These are phyloP conservation scores for Diplolepis rosae DNA, from an alignment of 2,888 invertebrate genomes.

Conservation along the genomic window DNA sequence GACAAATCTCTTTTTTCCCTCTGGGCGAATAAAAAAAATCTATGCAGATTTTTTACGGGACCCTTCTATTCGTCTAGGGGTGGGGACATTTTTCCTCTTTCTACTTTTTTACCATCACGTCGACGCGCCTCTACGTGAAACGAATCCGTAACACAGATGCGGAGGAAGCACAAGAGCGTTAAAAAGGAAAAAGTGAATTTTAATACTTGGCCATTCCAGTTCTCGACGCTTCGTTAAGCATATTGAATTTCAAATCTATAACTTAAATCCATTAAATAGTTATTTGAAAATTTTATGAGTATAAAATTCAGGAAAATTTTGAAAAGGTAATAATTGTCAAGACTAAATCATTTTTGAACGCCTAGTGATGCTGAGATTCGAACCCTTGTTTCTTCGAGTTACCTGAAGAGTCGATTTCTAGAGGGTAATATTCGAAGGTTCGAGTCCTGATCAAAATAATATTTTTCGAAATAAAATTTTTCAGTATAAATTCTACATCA, in stretches of 20 bases:
- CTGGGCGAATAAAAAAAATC: slow-evolving; percentile 55
- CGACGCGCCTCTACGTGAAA: slow-evolving; percentile 67
- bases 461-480: no score
- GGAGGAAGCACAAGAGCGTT: neutral
- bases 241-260: neutral
- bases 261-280: no score
- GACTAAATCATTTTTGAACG: no score
- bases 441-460: no score
- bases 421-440: no score
- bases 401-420: no score
- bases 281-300: no score
- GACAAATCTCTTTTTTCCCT: slow-evolving; percentile 43
- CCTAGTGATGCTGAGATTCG: no score
- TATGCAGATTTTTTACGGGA: slow-evolving; percentile 68
- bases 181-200: slow-evolving; percentile 11
- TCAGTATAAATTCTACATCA: no score
- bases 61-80: slow-evolving; percentile 42
- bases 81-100: slow-evolving; percentile 37
- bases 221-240: neutral
- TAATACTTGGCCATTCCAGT: neutral
- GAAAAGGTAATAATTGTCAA: no score
- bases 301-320: no score
- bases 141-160: slow-evolving; percentile 64
- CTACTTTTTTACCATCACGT: slow-evolving; percentile 65
- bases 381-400: no score